These are phyloP conservation scores for Rousettus leschenaultii DNA, from an alignment of 2,113 vertebrate species.

Conservation along the genomic window DNA sequence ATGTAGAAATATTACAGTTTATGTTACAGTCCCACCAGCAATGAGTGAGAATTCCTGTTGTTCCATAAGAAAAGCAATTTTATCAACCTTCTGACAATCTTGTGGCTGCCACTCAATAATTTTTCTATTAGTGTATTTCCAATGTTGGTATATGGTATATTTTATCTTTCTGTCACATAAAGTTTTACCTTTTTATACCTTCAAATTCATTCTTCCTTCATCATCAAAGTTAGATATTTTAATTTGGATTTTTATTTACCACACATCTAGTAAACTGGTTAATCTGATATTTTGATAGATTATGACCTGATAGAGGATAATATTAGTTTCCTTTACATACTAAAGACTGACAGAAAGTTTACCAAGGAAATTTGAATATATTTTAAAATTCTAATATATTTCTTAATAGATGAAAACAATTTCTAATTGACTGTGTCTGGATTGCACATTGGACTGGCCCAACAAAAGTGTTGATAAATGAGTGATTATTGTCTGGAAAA, in stretches of 20 bases:
- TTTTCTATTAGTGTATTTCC: neutral
- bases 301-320: neutral
- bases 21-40: neutral
- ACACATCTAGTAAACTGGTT: neutral
- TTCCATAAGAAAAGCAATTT: neutral
- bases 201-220: neutral
- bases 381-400: neutral
- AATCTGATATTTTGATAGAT: neutral
- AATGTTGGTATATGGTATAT: neutral
- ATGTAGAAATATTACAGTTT: neutral
- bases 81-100: neutral
- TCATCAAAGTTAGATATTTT: neutral
- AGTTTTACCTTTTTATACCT: neutral
- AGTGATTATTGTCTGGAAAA: neutral
- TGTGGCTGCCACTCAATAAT: neutral
- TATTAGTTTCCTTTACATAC: neutral
- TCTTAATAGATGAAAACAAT: neutral
- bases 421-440: neutral
- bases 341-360: neutral
- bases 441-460: neutral
- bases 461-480: neutral
- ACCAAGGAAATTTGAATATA: neutral
- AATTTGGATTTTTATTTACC: neutral
- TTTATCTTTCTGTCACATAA: neutral
- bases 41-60: neutral